A percentile compares a stretch with the other conserved stretches of the same genome.
phyloP scores from a whole-genome alignment of 1,140 invertebrate species.

The Rhyacophila brunnea region DNA sequence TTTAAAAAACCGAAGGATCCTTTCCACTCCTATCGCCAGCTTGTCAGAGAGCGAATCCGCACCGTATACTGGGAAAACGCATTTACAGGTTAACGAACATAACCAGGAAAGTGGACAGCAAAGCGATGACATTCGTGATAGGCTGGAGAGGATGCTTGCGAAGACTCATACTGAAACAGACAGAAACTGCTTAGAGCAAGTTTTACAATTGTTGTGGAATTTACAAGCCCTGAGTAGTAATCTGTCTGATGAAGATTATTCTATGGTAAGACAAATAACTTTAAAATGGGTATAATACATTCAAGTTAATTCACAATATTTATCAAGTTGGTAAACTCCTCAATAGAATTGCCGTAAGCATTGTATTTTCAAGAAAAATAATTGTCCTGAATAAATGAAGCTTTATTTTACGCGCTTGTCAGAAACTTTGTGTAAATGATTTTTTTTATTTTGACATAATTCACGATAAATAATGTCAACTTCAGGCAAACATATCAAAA shows the following conservation, averaged over 20 bases:
- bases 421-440: no score
- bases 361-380: no score
- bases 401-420: no score
- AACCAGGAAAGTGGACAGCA: constrained; percentile 5
- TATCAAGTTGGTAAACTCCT: no score
- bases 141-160: constrained; percentile 33
- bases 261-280: constrained; percentile 40
- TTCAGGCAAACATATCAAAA: no score
- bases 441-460: no score
- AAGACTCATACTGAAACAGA: constrained; percentile 54
- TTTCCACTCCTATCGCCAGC: constrained; percentile 34
- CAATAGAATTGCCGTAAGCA: no score
- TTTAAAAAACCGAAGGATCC: constrained; percentile 47
- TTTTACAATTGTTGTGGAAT: constrained; percentile 57
- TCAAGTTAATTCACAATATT: no score
- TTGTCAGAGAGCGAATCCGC: constrained; percentile 29
- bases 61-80: not conserved
- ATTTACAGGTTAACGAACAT: constrained; percentile 1
- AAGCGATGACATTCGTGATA: constrained; percentile 27
- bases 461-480: no score
- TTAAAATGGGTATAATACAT: no score
- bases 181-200: constrained; percentile 56
- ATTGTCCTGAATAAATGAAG: no score
- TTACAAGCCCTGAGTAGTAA: constrained; percentile 55
- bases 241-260: constrained; percentile 52